These are phyloP conservation scores for Steinernema hermaphroditum DNA, from an alignment of 2,888 invertebrate genomes.

Conservation along the genomic window DNA sequence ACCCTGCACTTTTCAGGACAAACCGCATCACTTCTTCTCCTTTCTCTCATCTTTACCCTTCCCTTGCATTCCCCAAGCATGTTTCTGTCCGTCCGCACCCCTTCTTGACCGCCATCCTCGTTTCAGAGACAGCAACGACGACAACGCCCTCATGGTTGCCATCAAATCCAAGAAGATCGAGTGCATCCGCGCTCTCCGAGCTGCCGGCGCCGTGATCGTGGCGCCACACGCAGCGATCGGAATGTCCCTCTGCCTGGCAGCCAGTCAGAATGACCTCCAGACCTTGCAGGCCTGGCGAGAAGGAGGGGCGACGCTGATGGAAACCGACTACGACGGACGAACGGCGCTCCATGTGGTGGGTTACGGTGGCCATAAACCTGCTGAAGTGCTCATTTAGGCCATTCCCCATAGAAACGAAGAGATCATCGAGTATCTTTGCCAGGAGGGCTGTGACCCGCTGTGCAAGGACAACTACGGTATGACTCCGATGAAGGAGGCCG, in stretches of 20 bases:
- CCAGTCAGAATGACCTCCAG: slow-evolving; percentile 63
- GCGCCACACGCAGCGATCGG: slow-evolving; percentile 65
- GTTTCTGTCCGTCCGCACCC: too few species aligned
- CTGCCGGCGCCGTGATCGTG: slow-evolving; percentile 59
- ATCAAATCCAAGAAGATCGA: slow-evolving; percentile 62
- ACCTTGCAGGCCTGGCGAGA: slow-evolving; percentile 66
- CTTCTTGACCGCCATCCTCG: not conserved
- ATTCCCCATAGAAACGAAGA: slow-evolving; percentile 49
- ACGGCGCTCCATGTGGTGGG: slow-evolving; percentile 63
- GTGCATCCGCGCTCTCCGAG: slow-evolving; percentile 53
- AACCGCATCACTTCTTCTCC: not conserved
- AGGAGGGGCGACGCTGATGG: slow-evolving; percentile 57
- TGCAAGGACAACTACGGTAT: slow-evolving; percentile 54
- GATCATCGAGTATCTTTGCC: slow-evolving; percentile 52
- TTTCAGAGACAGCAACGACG: slow-evolving; percentile 65
- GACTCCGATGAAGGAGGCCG: slow-evolving; percentile 54
- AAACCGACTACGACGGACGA: slow-evolving; percentile 61
- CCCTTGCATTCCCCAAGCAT: not conserved
- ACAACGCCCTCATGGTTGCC: slow-evolving; percentile 74
- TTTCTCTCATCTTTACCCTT: slow-evolving; percentile 3
- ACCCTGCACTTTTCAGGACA: not conserved
- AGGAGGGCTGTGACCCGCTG: slow-evolving; percentile 49
- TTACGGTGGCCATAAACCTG: slow-evolving; percentile 1
- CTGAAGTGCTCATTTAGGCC: slow-evolving; percentile 48
- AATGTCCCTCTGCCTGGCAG: slow-evolving; percentile 74